Evolutionary conservation across 2,797 vertebrate species (phyloP).

Genomic region (Helostoma temminkii): DNA sequence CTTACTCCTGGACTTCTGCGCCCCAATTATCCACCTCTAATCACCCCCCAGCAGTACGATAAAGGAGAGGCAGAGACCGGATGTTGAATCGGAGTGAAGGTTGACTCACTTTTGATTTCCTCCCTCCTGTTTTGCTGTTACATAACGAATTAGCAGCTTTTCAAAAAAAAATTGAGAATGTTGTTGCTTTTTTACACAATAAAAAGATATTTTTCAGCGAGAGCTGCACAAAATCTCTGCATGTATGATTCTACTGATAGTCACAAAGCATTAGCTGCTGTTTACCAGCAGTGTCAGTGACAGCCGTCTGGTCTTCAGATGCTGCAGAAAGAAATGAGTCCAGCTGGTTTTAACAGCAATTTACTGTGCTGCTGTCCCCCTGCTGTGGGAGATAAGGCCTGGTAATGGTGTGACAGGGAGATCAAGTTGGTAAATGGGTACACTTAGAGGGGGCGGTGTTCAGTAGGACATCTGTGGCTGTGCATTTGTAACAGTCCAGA

Average conservation of each 20-base stretch:
- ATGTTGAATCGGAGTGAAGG: conserved; percentile 30
- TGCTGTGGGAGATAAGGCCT: conserved; percentile 69
- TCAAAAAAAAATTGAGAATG: conserved; percentile 17
- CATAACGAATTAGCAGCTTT: conserved; percentile 40
- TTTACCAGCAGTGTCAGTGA: conserved; percentile 21
- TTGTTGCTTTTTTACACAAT: conserved; percentile 15
- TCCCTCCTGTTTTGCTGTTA: conserved; percentile 24
- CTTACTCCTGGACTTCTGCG: conserved; percentile 50
- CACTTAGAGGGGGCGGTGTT: conserved; percentile 38
- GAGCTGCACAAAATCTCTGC: conserved; percentile 40
- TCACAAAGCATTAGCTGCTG: conserved; percentile 26
- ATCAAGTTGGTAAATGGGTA: conserved; percentile 61
- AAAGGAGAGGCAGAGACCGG: conserved; percentile 34
- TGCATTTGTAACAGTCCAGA: conserved; percentile 45
- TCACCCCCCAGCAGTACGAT: conserved; percentile 43
- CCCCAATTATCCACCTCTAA: conserved; percentile 70
- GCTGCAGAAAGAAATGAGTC: conserved; percentile 42
- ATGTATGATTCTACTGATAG: conserved; percentile 44
- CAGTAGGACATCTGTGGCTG: conserved; percentile 56
- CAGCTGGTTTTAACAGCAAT: conserved; percentile 67
- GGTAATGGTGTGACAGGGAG: conserved; percentile 71
- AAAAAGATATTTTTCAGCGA: conserved; percentile 25
- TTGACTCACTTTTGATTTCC: conserved; percentile 48
- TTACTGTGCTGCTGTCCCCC: conserved; percentile 48
- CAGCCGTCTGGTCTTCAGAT: conserved; percentile 46